Base-by-base conservation (phyloP, 92 coral and sea anemone species). In the Zoanthus solanderi region DNA sequence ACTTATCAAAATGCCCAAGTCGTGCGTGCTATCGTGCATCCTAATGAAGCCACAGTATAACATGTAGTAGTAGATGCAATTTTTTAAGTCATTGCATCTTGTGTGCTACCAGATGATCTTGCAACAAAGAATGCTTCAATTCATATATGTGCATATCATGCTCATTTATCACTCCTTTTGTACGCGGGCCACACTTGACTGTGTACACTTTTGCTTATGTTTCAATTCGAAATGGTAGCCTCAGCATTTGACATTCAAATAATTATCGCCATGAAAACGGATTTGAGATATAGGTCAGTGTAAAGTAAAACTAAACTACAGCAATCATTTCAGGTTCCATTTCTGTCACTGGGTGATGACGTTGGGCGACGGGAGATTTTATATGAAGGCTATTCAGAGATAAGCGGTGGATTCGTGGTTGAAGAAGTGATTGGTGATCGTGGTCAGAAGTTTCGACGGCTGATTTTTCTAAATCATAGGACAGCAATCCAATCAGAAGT, bases 401-500 rank as follows among this genome's bases (percentile, higher is more conserved):
- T 79, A 0, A 94, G 91, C 87, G 98, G 98, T 18, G 93, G 92
- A 58, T 96, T 92, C 78, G 87, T 96, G 29, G 92, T 96, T 72
- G 98, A 96, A 89, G 98, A 96, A 76, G 95, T 94, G 32, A 89
- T 78, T 56, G 89, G 92, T 31, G 96, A 91, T 86, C 89, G 88
- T 17, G 90, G 90, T 23, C 93, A 93, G 63, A 96, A 84, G 63
- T 87, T 84, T 52, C 94, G 98, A n/a, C 89, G 92, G 29, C 92
- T 96, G 45, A 93, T 96, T 75, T 96, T 96, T 61, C 94, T 96
- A n/a, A 90, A 85, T 57, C 92, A 93, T 84, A 90, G 87, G 61
- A 90, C 91, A 58, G 93, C 76, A 46, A 86, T 96, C 75, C 98
- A 96, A 63, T 96, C 98, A 84, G 98, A 96, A 75, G 98, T 98